Conservation (phyloP, 2,888 invertebrate species). For the Beris morrisii region DNA sequence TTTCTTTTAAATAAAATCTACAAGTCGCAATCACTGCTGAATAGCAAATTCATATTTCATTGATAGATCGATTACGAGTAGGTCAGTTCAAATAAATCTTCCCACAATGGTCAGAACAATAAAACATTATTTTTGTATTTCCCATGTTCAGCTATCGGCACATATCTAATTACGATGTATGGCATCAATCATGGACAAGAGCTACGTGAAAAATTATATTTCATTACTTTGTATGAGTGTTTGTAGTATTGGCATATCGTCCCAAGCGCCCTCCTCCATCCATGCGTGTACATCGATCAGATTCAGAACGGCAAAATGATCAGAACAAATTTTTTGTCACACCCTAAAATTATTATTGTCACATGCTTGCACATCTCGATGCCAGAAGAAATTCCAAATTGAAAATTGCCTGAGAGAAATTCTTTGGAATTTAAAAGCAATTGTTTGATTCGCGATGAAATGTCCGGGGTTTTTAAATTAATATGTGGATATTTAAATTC, state of each 20-base stretch:
- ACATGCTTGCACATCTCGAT: constrained; percentile 6
- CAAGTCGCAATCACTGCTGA: too few relatives aligned
- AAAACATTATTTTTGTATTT: neutral
- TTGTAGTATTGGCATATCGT: too few relatives aligned
- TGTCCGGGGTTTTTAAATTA: too few relatives aligned
- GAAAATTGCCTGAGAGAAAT: constrained; percentile 6
- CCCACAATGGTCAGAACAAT: constrained; percentile 3
- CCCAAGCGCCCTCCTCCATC: too few relatives aligned
- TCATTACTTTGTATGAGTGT: neutral
- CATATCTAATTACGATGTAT: constrained; percentile 24
- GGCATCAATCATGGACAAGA: constrained; percentile 15
- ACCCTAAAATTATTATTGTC: neutral
- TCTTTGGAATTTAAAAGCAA: neutral
- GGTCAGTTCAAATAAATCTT: constrained; percentile 10
- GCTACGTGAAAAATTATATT: constrained; percentile 25
- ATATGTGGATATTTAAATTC: too few relatives aligned
- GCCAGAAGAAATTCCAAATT: neutral
- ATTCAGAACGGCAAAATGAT: constrained; percentile 6
- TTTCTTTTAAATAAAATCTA: too few relatives aligned
- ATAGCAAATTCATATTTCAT: too few relatives aligned
- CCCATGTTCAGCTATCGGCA: constrained; percentile 1
- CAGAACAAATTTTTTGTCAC: neutral
- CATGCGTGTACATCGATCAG: neutral
- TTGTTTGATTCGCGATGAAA: too few relatives aligned
- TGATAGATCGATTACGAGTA: constrained; percentile 3